These are phyloP conservation scores for Muscicapa striata DNA, from an alignment of 2,797 vertebrate species.

Conservation along the genomic window DNA sequence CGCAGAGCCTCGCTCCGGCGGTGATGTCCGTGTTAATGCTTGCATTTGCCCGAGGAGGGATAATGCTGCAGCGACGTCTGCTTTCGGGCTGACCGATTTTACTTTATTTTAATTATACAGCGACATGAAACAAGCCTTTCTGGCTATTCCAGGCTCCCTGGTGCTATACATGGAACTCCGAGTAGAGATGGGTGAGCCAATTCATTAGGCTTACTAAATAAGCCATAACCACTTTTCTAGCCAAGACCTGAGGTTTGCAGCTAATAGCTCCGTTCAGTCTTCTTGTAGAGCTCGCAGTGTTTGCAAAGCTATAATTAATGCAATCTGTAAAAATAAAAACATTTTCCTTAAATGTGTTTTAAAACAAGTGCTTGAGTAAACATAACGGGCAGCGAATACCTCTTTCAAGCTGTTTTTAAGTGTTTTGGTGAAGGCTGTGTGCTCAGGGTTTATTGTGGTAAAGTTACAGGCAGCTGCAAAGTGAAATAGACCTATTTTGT, in stretches of 20 bases:
- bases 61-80: background rate
- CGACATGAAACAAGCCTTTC: background rate
- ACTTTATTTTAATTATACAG: conserved; percentile 14
- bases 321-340: conserved; percentile 74
- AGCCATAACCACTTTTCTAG: conserved; percentile 47
- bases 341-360: conserved; percentile 71
- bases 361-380: conserved; percentile 75
- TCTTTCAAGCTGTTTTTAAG: conserved; percentile 51
- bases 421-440: conserved; percentile 15
- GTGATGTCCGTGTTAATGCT: background rate
- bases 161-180: conserved; percentile 36
- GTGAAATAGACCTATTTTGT: conserved; percentile 8
- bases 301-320: conserved; percentile 70
- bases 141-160: background rate
- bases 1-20: background rate
- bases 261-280: conserved; percentile 45
- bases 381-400: conserved; percentile 34
- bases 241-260: conserved; percentile 61
- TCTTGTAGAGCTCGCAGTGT: conserved; percentile 42
- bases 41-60: background rate
- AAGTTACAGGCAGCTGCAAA: conserved; percentile 23
- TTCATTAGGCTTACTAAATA: conserved; percentile 57
- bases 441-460: conserved; percentile 21
- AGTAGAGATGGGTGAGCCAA: conserved; percentile 13
- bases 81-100: background rate